Evolutionary conservation across 2,888 invertebrate genomes (phyloP).

Genomic region (Gasteruption jaculator): DNA sequence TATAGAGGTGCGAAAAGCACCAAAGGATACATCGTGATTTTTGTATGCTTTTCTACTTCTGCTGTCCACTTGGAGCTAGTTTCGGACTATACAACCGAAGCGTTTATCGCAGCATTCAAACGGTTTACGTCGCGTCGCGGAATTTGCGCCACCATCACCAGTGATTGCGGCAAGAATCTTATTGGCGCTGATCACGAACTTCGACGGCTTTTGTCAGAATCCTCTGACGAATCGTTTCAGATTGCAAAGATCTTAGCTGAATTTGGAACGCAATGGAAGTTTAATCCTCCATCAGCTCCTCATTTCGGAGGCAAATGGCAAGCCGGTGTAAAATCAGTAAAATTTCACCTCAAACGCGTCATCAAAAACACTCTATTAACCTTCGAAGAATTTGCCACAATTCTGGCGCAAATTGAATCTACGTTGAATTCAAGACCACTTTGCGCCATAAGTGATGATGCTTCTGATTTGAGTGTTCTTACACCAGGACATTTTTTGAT

Average conservation of each 20-base stretch:
- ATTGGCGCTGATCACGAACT: constrained; percentile 26
- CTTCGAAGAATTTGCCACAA: background rate
- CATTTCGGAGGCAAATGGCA: constrained; percentile 42
- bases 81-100: background rate
- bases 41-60: background rate
- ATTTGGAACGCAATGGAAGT: constrained; percentile 34
- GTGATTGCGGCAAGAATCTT: constrained; percentile 36
- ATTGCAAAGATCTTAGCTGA: constrained; percentile 10
- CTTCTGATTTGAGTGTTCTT: background rate
- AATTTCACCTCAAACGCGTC: constrained; percentile 32
- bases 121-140: constrained; percentile 1
- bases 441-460: background rate
- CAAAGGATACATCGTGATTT: background rate
- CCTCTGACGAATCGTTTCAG: constrained; percentile 1
- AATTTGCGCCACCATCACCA: constrained; percentile 16
- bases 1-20: background rate
- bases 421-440: background rate
- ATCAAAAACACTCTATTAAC: constrained; percentile 16
- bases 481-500: constrained; percentile 2
- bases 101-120: background rate
- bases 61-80: constrained; percentile 2
- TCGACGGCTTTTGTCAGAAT: constrained; percentile 5
- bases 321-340: constrained; percentile 35
- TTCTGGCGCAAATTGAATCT: background rate
- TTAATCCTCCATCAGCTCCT: constrained; percentile 35